Percentiles rank a stretch among this genome's conserved stretches.
These are phyloP conservation scores for Thaumetopoea pityocampa DNA, from an alignment of 1,140 invertebrate species.

Conservation along the genomic window DNA sequence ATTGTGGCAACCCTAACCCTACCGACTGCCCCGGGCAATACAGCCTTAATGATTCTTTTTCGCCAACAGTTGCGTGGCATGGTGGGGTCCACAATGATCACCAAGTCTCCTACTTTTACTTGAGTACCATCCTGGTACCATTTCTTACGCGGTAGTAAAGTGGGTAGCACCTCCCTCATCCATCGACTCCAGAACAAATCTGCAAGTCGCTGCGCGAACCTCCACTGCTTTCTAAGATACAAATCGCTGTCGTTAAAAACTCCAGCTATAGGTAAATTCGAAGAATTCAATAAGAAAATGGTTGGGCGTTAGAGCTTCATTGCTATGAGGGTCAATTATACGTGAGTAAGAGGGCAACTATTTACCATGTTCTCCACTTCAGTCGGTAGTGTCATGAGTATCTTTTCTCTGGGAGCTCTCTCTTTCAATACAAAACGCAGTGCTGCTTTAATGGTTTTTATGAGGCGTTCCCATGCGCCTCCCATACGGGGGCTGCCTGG, in stretches of 20 bases:
- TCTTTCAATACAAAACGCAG: constrained; percentile 2
- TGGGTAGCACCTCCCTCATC: constrained; percentile 13
- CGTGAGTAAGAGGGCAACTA: background rate
- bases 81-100: constrained; percentile 12
- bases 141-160: constrained; percentile 3
- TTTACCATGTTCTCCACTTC: constrained; percentile 6
- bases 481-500: background rate
- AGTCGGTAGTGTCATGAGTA: background rate
- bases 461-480: constrained; percentile 1
- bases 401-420: background rate
- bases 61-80: constrained; percentile 11
- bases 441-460: background rate
- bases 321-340: background rate
- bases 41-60: background rate
- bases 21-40: constrained; percentile 10
- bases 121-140: background rate
- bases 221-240: constrained; percentile 1
- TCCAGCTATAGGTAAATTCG: background rate
- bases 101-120: constrained; percentile 8
- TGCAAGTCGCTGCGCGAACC: constrained; percentile 9
- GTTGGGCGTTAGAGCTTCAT: constrained; percentile 1
- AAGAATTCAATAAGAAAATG: background rate
- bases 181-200: constrained; percentile 22
- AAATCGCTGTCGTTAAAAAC: background rate
- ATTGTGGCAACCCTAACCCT: constrained; percentile 6